These are phyloP conservation scores for Epinotia demarniana DNA, from an alignment of 2,888 invertebrate species.

Conservation along the genomic window DNA sequence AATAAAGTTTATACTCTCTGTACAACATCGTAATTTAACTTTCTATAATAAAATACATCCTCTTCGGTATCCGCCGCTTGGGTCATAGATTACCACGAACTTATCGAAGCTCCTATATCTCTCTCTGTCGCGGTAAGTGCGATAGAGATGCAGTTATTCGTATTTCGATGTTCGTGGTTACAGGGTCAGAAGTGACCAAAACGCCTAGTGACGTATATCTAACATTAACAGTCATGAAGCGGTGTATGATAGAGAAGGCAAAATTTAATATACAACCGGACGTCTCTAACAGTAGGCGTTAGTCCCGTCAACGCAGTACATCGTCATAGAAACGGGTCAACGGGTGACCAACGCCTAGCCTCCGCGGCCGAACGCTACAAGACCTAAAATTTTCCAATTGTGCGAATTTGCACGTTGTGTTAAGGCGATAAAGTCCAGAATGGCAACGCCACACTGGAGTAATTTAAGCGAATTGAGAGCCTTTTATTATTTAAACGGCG, in stretches of 20 bases:
- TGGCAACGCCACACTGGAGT: neutral
- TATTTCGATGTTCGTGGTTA: neutral
- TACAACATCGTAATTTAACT: slow-evolving; percentile 66
- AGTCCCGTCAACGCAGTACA: neutral
- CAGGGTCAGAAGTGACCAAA: neutral
- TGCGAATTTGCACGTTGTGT: slow-evolving; percentile 6
- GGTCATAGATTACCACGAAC: neutral
- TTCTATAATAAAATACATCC: slow-evolving; percentile 49
- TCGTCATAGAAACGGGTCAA: neutral
- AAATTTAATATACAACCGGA: neutral
- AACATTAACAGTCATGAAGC: slow-evolving; percentile 5
- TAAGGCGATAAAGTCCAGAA: slow-evolving; percentile 25
- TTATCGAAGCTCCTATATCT: neutral
- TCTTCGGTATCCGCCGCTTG: slow-evolving; percentile 14
- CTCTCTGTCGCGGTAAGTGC: neutral
- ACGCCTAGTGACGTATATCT: neutral
- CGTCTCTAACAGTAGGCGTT: neutral
- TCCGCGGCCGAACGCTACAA: neutral
- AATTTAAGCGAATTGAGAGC: slow-evolving; percentile 6
- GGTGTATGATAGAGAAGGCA: slow-evolving; percentile 5
- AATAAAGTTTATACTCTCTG: slow-evolving; percentile 66
- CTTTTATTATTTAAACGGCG: neutral
- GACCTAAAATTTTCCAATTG: neutral
- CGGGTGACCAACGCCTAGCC: neutral
- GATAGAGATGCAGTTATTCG: neutral